Evolutionary conservation across 1,140 invertebrate species (phyloP), one percentile per base, ranked within the genome.

Genomic region (Argopecten irradians): DNA sequence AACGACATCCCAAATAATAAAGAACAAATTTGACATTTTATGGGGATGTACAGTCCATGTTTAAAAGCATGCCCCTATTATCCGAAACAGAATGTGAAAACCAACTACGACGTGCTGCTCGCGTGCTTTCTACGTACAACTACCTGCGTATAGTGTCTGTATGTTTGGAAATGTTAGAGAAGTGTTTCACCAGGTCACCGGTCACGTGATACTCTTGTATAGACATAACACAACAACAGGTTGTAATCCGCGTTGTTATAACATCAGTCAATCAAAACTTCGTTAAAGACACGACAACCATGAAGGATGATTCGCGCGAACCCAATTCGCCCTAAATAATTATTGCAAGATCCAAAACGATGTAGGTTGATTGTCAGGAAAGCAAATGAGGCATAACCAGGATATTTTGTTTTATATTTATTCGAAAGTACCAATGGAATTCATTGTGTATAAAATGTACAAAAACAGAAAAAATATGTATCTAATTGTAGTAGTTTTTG

Each of bases 151-250:
- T 5, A 71, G 55, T 28, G 55, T 71, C 55, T n/a, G 55, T 46
- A 19, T 71, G 55, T 71, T 71, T 71, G 55, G 16, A 71, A n/a
- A 71, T 71, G 55, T n/a, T n/a, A 28, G 1, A n/a, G 55, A 71
- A 71, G 55, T 71, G 55, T 71, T 71, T 2, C 55, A 71, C 55
- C 55, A 71, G 55, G 55, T 71, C 55, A 71, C 22, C n/a, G 16
- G 55, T 71, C 55, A 71, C 55, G 55, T 71, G 55, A 71, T 71
- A 71, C 55, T 71, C 55, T 71, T 71, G 55, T 28, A 71, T 71
- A 71, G 55, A 71, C 55, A 71, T 71, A 71, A 71, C 55, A 71
- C 22, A 71, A 71, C 55, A 71, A 71, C 55, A 71, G 55, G 55
- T 71, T 71, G 55, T 28, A 71, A 71, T 28, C 55, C 55, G n/a